phyloP scores from a whole-genome alignment of 2,113 vertebrate genomes.

The Casuarius casuarius region DNA sequence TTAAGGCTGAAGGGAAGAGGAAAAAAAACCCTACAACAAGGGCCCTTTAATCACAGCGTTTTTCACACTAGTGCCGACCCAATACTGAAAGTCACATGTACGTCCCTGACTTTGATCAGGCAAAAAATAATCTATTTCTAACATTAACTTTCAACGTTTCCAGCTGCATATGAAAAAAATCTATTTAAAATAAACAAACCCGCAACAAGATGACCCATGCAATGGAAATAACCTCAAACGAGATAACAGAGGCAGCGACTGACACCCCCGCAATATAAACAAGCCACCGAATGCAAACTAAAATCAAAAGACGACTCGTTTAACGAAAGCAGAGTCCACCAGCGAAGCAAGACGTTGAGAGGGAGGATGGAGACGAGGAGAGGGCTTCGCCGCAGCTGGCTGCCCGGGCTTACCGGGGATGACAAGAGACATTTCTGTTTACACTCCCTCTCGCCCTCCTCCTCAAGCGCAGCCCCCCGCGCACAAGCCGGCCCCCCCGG shows the following conservation, averaged over 20 bases:
- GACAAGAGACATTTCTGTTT: not conserved
- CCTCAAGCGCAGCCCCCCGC: not conserved
- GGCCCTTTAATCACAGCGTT: not conserved
- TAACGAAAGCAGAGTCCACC: not conserved
- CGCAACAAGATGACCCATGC: not conserved
- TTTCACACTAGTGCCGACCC: not conserved
- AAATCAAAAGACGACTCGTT: not conserved
- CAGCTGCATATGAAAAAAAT: not conserved
- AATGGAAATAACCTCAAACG: not conserved
- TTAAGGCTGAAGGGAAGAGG: not conserved
- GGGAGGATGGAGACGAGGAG: not conserved
- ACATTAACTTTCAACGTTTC: not conserved
- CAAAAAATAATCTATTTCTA: not conserved
- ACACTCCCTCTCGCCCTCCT: not conserved
- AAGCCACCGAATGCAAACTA: not conserved
- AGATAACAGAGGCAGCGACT: not conserved
- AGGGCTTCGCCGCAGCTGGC: not conserved
- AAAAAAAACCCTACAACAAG: not conserved
- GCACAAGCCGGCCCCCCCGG: not conserved
- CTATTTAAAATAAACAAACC: not conserved
- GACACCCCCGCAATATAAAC: not conserved
- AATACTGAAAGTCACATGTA: not conserved
- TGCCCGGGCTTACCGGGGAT: not conserved
- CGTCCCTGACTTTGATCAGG: not conserved
- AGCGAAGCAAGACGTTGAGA: not conserved